Conservation (phyloP, 2,797 vertebrate genomes). For the Dipus sagitta region DNA sequence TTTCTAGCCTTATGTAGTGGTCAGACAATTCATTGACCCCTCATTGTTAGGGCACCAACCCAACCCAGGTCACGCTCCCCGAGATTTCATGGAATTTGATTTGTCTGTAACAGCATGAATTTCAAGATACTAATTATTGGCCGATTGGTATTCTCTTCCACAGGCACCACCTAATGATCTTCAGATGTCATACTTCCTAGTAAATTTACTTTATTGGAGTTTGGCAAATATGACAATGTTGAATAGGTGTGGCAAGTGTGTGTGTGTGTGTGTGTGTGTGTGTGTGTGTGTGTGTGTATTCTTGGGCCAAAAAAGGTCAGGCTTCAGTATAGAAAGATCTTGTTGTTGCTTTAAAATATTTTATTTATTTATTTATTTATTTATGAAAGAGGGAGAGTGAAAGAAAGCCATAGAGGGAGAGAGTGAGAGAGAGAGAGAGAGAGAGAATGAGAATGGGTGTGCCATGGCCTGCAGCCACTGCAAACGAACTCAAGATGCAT, state of each 20-base stretch:
- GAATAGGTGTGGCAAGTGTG: background rate
- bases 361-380: too few relatives aligned
- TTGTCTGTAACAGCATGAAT: conserved; percentile 57
- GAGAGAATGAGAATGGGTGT: background rate
- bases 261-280: background rate
- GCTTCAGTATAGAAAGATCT: background rate
- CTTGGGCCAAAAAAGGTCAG: background rate
- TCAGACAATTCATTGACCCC: conserved; percentile 20
- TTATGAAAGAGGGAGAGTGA: too few relatives aligned
- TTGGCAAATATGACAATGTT: conserved; percentile 62
- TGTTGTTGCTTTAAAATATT: background rate
- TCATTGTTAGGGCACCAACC: background rate
- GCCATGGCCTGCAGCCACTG: too few relatives aligned
- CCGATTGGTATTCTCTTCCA: conserved; percentile 73
- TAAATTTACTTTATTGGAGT: conserved; percentile 66
- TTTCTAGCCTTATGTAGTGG: conserved; percentile 32
- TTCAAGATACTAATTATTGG: conserved; percentile 69
- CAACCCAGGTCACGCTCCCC: background rate
- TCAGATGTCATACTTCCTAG: conserved; percentile 59
- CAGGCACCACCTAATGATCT: conserved; percentile 66
- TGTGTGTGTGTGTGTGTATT: background rate
- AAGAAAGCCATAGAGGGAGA: too few relatives aligned
- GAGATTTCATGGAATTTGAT: conserved; percentile 71
- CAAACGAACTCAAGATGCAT: too few relatives aligned
- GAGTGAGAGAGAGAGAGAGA: background rate